These are phyloP conservation scores for Alethe castanea DNA, from an alignment of 2,113 vertebrate species.

Conservation along the genomic window DNA sequence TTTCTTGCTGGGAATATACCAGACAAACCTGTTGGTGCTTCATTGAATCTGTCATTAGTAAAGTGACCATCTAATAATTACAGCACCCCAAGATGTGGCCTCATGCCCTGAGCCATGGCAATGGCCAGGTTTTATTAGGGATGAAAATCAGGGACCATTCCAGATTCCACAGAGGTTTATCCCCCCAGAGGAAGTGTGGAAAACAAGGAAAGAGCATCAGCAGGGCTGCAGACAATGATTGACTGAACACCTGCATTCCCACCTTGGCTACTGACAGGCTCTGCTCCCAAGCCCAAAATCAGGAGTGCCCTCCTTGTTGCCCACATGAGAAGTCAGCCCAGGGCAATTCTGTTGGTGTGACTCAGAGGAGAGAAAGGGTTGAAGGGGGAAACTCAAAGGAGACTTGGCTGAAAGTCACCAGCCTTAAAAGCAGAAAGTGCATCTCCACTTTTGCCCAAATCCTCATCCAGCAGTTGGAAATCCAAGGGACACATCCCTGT, in stretches of 20 bases:
- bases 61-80: background rate
- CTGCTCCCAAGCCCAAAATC: background rate
- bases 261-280: background rate
- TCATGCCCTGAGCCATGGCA: background rate
- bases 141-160: background rate
- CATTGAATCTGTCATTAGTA: background rate
- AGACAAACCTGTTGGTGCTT: background rate
- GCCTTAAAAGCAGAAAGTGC: background rate
- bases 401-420: background rate
- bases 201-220: background rate
- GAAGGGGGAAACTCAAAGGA: background rate
- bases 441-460: background rate
- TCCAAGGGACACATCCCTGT: background rate
- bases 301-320: background rate
- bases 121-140: background rate
- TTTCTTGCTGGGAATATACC: background rate
- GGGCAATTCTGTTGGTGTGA: background rate
- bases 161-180: background rate
- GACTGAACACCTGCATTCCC: background rate
- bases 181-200: background rate
- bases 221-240: background rate
- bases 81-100: rapidly evolving
- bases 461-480: background rate
- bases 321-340: background rate
- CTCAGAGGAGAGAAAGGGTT: background rate